Evolutionary conservation across 2,888 invertebrate genomes (phyloP).

Genomic region (Drosophila mayaguana): DNA sequence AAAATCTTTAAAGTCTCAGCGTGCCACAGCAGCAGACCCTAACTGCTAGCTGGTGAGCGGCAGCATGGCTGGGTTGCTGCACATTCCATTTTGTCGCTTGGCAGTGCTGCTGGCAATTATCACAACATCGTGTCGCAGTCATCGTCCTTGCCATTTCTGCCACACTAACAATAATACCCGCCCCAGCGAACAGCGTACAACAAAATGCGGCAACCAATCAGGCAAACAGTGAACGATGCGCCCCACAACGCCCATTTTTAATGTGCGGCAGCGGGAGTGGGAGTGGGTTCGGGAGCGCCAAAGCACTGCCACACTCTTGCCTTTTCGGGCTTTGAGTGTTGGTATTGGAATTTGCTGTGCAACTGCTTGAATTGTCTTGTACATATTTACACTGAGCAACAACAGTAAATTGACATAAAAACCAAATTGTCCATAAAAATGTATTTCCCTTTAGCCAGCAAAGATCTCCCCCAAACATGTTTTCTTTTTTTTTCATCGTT

Average conservation of each 20-base stretch:
- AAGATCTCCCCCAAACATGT: constrained; percentile 56
- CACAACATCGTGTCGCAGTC: constrained; percentile 78
- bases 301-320: constrained; percentile 22
- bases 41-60: not conserved
- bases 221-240: constrained; percentile 45
- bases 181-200: constrained; percentile 30
- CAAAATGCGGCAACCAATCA: constrained; percentile 69
- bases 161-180: constrained; percentile 55
- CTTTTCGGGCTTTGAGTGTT: constrained; percentile 33
- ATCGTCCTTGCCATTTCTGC: constrained; percentile 50
- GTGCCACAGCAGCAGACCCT: constrained; percentile 26
- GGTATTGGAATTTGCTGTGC: constrained; percentile 57
- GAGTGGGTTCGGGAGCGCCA: not conserved
- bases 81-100: constrained; percentile 26
- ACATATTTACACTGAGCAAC: constrained; percentile 75
- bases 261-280: constrained; percentile 27
- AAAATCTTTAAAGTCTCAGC: constrained; percentile 69
- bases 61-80: not conserved
- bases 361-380: constrained; percentile 78
- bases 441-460: constrained; percentile 76
- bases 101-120: constrained; percentile 67
- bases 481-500: constrained; percentile 19
- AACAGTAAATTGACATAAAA: constrained; percentile 80
- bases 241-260: constrained; percentile 75
- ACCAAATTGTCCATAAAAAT: constrained; percentile 81